These are phyloP conservation scores for Sorex araneus DNA, from an alignment of 2,113 vertebrate species.

Conservation along the genomic window DNA sequence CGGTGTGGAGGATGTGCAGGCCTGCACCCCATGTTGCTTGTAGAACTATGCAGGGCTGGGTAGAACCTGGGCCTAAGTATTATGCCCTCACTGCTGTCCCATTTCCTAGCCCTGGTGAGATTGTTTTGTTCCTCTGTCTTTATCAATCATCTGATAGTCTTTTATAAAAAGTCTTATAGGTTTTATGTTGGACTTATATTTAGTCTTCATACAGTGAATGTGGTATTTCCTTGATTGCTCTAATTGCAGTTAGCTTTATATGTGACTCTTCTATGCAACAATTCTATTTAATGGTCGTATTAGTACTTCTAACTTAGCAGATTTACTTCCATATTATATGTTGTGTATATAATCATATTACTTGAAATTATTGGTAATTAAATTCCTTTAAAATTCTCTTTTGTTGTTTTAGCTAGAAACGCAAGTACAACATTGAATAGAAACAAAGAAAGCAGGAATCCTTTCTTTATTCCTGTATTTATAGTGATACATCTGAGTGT, in stretches of 20 bases:
- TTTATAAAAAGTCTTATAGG: not conserved
- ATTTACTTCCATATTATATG: conserved; percentile 53
- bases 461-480: not conserved
- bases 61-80: too few relatives aligned
- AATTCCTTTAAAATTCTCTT: conserved; percentile 9
- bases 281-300: not conserved
- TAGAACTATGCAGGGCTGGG: not conserved
- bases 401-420: conserved; percentile 1
- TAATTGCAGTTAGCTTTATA: conserved; percentile 3
- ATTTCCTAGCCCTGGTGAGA: too few relatives aligned
- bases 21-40: too few relatives aligned
- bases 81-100: too few relatives aligned
- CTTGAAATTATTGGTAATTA: conserved; percentile 47
- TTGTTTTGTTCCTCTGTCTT: conserved; percentile 53
- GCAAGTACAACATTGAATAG: not conserved
- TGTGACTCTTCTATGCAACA: not conserved
- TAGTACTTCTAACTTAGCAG: not conserved
- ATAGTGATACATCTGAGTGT: not conserved
- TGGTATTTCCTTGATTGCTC: conserved; percentile 6
- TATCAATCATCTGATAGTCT: conserved; percentile 27
- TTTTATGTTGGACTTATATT: conserved; percentile 1
- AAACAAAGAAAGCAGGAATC: conserved; percentile 23
- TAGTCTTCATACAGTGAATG: conserved; percentile 42
- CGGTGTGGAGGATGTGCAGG: too few relatives aligned
- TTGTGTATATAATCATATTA: conserved; percentile 2